Evolutionary conservation across 2,888 invertebrate species (phyloP).

Genomic region (Polyploca ridens): DNA sequence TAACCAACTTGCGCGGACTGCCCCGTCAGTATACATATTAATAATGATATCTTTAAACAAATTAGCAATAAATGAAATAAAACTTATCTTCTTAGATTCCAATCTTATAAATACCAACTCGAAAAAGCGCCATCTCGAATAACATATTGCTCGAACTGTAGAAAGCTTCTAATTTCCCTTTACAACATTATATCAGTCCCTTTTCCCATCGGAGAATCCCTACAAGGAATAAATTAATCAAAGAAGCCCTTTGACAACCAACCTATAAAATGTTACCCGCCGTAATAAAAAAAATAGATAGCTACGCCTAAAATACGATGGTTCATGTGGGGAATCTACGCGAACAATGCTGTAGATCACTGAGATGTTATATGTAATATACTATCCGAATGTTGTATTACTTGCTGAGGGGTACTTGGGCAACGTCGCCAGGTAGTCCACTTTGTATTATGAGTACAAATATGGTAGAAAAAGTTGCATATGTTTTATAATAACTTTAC

Average conservation of each 20-base stretch:
- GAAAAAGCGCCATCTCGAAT: background rate
- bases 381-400: slow-evolving; percentile 45
- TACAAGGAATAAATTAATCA: slow-evolving; percentile 36
- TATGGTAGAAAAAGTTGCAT: background rate
- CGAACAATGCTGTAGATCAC: slow-evolving; percentile 49
- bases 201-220: slow-evolving; percentile 22
- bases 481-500: background rate
- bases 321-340: slow-evolving; percentile 47
- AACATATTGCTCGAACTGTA: slow-evolving; percentile 8
- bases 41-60: no score
- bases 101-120: background rate
- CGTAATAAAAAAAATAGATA: slow-evolving; percentile 36
- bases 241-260: slow-evolving; percentile 35
- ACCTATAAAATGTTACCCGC: slow-evolving; percentile 37
- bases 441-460: background rate
- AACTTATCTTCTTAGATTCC: background rate
- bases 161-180: slow-evolving; percentile 11
- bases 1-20: no score
- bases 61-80: no score
- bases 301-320: slow-evolving; percentile 24
- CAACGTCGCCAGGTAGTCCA: slow-evolving; percentile 36
- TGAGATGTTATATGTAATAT: slow-evolving; percentile 14
- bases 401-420: slow-evolving; percentile 40
- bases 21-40: no score
- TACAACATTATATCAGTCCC: slow-evolving; percentile 16